Base-by-base conservation (phyloP, 2,888 invertebrate species). In the Dexiosoma caninum region DNA sequence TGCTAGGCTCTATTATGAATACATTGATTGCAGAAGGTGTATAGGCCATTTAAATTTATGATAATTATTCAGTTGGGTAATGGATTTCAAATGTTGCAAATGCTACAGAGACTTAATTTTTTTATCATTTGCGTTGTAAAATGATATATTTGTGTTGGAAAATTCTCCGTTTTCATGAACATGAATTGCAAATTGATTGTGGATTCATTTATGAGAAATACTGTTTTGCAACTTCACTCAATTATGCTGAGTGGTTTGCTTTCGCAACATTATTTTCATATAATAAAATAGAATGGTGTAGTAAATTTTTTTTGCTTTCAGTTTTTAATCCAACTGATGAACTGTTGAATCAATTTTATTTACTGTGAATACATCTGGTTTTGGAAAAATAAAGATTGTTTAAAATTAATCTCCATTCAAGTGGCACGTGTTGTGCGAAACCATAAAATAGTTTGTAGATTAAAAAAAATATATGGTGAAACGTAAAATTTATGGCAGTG, bases 321-420 rank as follows among this genome's bases (percentile, higher is more conserved):
- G 10, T 46, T 57, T 37, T 2, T 37, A n/a, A 46, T 57, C 4
- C 16, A 37, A 30, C 27, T 42, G 27, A 37, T 14, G 16, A 27
- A 40, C 7, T 62, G 32, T 30, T 19, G 16, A 32, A 12, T 49
- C 62, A 30, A 35, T 64, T 44, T 19, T 40, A 66, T 55, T 32
- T 30, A 35, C 5, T 27, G n/a, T 1, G 16, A 30, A 27, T 49
- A 66, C 57, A 75, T 75, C 74, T 75, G 74, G 19, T 16, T 64
- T 55, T 35, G 10, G n/a, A 23, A 30, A 60, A 19, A 30, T 44
- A 32, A 84, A 60, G 12, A 30, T 44, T 30, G 84, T 51, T 51
- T 30, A 14, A n/a, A 16, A 51, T 14, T 14, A 30, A n/a, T 49
- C 7, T 4, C 3, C 14, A 10, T 19, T 23, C 19, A 32, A 19